Evolutionary conservation across 23 tunicate genomes (phyloP), one percentile per base, ranked within the genome.

Genomic region (Ciona savignyi): DNA sequence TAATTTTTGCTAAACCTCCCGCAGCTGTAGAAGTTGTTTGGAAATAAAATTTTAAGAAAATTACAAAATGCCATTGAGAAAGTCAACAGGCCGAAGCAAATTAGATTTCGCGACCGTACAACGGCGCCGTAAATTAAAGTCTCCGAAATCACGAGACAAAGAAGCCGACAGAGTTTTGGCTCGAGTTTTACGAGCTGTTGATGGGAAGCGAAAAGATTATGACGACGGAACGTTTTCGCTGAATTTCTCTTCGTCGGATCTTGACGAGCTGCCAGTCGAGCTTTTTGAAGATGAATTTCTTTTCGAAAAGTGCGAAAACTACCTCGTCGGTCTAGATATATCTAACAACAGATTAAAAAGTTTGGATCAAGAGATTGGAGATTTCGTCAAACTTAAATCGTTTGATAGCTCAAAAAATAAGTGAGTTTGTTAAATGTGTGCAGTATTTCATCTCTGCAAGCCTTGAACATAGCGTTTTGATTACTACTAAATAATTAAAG

Each of bases 251-350:
- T 35, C 68, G 42, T 35, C 77, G 32, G 78, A 62, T 15, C 70
- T 89, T n/a, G 73, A 69, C 48, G 61, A 56, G 11, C 49, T 89
- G 20, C 96, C 96, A 2, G 64, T 74, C 29, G 96, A 89, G 70
- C 26, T 89, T 1, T 89, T 89, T 63, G 96, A 89, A 78, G 96
- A 89, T 34, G 96, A 89, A 74, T 89, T 89, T 79, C 60, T 89
- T 29, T 81, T 68, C 63, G 89, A 89, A 49, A 83, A 89, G 62
- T 89, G 96, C 61, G 82, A 60, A 2, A 63, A 61, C 4, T 63
- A 78, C 56, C 78, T 89, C 22, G 63, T 68, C 4, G 77, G 72
- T 0, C 28, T 89, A 0, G 87, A 89, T 35, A 74, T 78, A 24
- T 83, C 96, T 23, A 68, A 64, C 30, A 89, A 89, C 70, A 32